Percentiles rank a stretch among this genome's conserved stretches.
Conservation (phyloP, 2,113 vertebrate species). For the Dromaius novaehollandiae region DNA sequence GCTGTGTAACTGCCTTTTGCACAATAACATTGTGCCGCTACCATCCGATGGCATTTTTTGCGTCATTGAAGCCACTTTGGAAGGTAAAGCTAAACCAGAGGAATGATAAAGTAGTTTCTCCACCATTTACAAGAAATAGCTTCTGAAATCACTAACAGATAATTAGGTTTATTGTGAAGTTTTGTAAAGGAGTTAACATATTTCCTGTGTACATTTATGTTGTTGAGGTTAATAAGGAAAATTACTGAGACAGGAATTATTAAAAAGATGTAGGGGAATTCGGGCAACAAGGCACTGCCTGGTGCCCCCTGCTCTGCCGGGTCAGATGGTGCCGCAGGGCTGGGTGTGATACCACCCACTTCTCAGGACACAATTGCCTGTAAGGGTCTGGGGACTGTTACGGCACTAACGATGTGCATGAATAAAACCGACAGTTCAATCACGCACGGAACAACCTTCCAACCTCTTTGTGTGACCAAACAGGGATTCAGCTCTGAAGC, state of each 20-base stretch:
- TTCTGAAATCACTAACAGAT: neutral
- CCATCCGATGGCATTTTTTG: neutral
- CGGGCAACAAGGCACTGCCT: neutral
- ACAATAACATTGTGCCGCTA: neutral
- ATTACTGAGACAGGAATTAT: neutral
- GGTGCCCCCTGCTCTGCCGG: neutral
- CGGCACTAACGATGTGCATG: fast-evolving
- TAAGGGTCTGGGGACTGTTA: neutral
- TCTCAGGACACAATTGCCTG: neutral
- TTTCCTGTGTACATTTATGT: neutral
- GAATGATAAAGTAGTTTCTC: neutral
- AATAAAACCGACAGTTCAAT: neutral
- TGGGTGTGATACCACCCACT: neutral
- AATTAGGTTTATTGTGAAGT: neutral
- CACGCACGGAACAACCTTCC: neutral
- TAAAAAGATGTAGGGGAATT: neutral
- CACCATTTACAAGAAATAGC: neutral
- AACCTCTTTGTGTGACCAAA: neutral
- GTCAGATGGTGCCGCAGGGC: neutral
- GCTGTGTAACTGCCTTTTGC: neutral
- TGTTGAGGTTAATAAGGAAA: constrained; percentile 15
- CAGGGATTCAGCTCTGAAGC: neutral
- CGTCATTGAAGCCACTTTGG: neutral
- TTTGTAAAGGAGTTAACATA: neutral
- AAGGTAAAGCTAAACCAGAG: neutral